phyloP scores from a whole-genome alignment of 1,140 invertebrate species.

The Bombus vancouverensis region DNA sequence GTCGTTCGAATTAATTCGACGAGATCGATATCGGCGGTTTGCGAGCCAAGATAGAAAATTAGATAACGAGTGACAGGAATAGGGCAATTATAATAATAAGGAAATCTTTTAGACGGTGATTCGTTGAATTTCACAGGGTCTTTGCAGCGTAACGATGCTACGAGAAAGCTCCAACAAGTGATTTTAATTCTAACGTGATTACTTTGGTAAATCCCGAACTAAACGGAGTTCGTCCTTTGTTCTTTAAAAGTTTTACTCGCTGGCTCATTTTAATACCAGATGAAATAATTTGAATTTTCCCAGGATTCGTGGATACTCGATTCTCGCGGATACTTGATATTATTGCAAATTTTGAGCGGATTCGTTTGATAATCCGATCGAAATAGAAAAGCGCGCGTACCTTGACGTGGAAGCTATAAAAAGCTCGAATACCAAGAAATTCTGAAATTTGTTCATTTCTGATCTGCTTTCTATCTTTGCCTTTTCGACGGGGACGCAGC shows the following conservation, averaged over 20 bases:
- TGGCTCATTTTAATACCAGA: conserved; percentile 17
- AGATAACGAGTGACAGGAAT: conserved; percentile 3
- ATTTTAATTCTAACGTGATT: conserved; percentile 32
- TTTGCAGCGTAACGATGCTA: no score
- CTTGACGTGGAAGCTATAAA: neutral
- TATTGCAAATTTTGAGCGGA: neutral
- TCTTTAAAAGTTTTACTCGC: neutral
- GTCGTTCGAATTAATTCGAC: neutral
- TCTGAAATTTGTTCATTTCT: neutral
- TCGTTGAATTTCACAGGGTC: conserved; percentile 17
- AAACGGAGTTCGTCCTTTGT: neutral
- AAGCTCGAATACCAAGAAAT: neutral
- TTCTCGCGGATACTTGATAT: neutral
- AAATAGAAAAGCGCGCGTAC: neutral
- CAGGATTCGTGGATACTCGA: neutral
- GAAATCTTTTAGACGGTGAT: conserved; percentile 4
- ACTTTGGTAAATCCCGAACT: neutral
- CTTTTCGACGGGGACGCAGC: neutral
- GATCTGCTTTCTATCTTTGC: neutral
- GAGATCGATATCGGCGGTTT: conserved; percentile 6
- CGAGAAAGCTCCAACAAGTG: conserved; percentile 13
- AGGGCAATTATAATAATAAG: conserved; percentile 44
- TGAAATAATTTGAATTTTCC: neutral
- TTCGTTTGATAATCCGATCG: neutral
- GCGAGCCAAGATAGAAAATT: conserved; percentile 17